These are phyloP conservation scores for Pempheris klunzingeri DNA, from an alignment of 2,797 vertebrate genomes.

Conservation along the genomic window DNA sequence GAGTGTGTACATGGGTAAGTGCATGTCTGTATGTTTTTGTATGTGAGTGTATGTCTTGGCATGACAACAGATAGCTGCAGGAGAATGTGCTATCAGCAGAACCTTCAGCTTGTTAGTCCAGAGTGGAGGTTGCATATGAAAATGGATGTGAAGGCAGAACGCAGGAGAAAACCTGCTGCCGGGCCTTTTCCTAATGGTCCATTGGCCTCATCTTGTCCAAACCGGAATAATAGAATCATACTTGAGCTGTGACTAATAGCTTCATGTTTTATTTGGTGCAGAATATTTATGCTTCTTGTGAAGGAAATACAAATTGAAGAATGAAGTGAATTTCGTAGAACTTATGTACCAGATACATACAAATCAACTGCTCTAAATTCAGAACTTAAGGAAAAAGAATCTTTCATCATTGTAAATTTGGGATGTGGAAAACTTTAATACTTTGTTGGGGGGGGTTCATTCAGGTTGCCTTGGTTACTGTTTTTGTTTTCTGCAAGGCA, in stretches of 20 bases:
- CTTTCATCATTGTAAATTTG: slow-evolving; percentile 10
- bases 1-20: slow-evolving; percentile 55
- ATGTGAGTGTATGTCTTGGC: slow-evolving; percentile 60
- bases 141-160: slow-evolving; percentile 62
- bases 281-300: slow-evolving; percentile 38
- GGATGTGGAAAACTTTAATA: too few species aligned
- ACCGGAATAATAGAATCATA: slow-evolving; percentile 56
- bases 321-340: slow-evolving; percentile 43
- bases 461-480: neutral
- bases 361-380: slow-evolving; percentile 41
- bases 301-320: slow-evolving; percentile 38
- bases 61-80: slow-evolving; percentile 69
- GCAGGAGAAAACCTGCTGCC: slow-evolving; percentile 63
- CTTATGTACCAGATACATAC: slow-evolving; percentile 41
- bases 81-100: slow-evolving; percentile 67
- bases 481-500: neutral
- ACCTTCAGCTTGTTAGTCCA: slow-evolving; percentile 72
- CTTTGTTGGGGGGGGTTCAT: too few species aligned
- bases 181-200: slow-evolving; percentile 68
- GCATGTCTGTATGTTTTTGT: slow-evolving; percentile 63
- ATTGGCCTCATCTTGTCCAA: slow-evolving; percentile 63
- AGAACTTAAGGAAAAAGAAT: slow-evolving; percentile 7
- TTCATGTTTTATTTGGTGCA: slow-evolving; percentile 47
- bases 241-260: slow-evolving; percentile 66
- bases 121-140: slow-evolving; percentile 60